These are phyloP conservation scores for Marasmarcha lunaedactyla DNA, from an alignment of 2,888 invertebrate species.

Conservation along the genomic window DNA sequence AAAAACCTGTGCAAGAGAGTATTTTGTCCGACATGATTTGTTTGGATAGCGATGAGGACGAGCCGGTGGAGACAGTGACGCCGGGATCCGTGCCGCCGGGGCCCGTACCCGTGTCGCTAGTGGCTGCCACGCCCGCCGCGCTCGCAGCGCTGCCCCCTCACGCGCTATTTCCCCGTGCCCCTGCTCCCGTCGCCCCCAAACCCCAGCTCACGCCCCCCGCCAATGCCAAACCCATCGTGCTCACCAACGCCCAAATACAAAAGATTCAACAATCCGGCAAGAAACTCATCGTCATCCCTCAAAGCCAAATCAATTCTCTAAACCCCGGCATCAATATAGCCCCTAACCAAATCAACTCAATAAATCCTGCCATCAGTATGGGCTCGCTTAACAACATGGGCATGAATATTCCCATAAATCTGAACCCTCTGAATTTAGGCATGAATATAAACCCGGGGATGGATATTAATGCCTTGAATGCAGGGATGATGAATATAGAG, in stretches of 20 bases:
- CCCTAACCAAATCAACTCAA: not conserved
- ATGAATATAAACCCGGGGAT: no score
- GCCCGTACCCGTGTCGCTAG: not conserved
- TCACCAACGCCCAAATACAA: no score
- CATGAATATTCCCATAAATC: no score
- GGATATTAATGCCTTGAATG: no score
- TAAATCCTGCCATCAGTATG: no score
- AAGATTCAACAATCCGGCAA: no score
- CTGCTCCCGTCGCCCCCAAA: conserved; percentile 10
- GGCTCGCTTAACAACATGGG: no score
- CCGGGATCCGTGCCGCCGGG: not conserved
- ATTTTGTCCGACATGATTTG: conserved; percentile 28
- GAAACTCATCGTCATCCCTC: no score
- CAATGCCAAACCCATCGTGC: not conserved
- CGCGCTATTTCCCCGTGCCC: conserved; percentile 6
- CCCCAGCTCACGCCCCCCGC: conserved; percentile 2
- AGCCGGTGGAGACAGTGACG: conserved; percentile 12
- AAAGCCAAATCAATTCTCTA: no score
- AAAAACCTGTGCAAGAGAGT: conserved; percentile 3
- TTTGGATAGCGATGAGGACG: conserved; percentile 52
- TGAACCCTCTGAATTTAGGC: no score
- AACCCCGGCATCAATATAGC: no score
- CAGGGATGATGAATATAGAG: no score
- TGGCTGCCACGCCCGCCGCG: not conserved
- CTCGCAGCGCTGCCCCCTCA: conserved; percentile 3